phyloP scores from a whole-genome alignment of 1,140 invertebrate genomes.

The Papilio aristodemus region DNA sequence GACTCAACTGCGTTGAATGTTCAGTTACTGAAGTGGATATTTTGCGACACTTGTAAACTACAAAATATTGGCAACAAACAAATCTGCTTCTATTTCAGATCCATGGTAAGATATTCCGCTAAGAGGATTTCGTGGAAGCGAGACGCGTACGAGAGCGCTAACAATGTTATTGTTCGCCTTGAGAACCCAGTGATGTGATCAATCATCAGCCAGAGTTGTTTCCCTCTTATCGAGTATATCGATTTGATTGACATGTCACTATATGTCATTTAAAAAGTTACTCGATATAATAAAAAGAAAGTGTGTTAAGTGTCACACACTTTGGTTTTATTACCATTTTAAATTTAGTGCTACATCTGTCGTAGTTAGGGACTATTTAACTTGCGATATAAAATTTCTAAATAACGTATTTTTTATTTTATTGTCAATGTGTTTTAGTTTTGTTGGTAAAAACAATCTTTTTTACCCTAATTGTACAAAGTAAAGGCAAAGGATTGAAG shows the following conservation, averaged over 20 bases:
- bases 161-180: slow-evolving; percentile 75
- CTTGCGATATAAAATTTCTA: background rate
- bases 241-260: slow-evolving; percentile 29
- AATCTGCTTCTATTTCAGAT: slow-evolving; percentile 45
- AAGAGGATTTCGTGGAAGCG: slow-evolving; percentile 66
- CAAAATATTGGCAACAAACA: slow-evolving; percentile 23
- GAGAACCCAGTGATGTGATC: slow-evolving; percentile 56
- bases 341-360: slow-evolving; percentile 4
- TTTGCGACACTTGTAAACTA: slow-evolving; percentile 4
- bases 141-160: slow-evolving; percentile 70
- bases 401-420: background rate
- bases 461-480: no score
- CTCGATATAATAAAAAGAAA: background rate
- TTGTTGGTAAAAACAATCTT: no score
- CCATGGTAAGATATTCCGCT: slow-evolving; percentile 44
- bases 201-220: slow-evolving; percentile 57
- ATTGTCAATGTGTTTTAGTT: background rate
- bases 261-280: slow-evolving; percentile 12
- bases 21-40: no score
- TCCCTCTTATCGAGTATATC: slow-evolving; percentile 38
- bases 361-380: background rate
- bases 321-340: slow-evolving; percentile 1
- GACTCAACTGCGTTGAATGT: no score
- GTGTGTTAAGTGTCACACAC: background rate
- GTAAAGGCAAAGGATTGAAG: no score